Percentiles rank a stretch among this genome's conserved stretches.
phyloP scores from a whole-genome alignment of 2,888 invertebrate genomes.

The Acrobasis repandana region DNA sequence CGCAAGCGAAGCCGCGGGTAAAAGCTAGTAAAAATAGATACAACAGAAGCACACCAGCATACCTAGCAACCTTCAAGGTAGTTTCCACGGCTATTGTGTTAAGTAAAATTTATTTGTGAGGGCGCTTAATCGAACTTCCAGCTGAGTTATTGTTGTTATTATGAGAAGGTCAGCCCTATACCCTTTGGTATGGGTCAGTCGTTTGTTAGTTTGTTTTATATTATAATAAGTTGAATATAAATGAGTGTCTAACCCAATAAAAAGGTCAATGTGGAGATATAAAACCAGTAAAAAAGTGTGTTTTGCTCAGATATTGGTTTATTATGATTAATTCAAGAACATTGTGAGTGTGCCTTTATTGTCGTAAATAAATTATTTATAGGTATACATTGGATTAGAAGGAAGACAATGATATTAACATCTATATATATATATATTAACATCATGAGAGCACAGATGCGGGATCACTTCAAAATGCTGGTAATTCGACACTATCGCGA shows the following conservation, averaged over 20 bases:
- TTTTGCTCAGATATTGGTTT: too few species aligned
- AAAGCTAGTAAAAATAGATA: too few species aligned
- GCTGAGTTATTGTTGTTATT: constrained; percentile 15
- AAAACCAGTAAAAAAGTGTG: neutral
- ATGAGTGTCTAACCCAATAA: neutral
- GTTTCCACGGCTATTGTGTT: constrained; percentile 13
- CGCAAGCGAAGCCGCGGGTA: too few species aligned
- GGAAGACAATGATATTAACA: too few species aligned
- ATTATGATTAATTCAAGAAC: too few species aligned
- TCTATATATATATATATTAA: too few species aligned
- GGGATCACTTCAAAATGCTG: too few species aligned
- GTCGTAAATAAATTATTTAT: too few species aligned
- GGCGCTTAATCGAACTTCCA: constrained; percentile 7
- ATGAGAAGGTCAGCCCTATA: constrained; percentile 1
- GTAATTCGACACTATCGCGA: too few species aligned
- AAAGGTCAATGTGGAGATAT: neutral
- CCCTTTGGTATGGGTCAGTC: neutral
- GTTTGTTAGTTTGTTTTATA: neutral
- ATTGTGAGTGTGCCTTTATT: too few species aligned
- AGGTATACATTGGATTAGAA: too few species aligned
- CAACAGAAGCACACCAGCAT: neutral
- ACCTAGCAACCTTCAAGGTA: constrained; percentile 7
- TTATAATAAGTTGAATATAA: neutral
- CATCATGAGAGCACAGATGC: too few species aligned
- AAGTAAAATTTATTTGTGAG: constrained; percentile 9